phyloP scores from a whole-genome alignment of 2,113 vertebrate species.

The Strix uralensis region DNA sequence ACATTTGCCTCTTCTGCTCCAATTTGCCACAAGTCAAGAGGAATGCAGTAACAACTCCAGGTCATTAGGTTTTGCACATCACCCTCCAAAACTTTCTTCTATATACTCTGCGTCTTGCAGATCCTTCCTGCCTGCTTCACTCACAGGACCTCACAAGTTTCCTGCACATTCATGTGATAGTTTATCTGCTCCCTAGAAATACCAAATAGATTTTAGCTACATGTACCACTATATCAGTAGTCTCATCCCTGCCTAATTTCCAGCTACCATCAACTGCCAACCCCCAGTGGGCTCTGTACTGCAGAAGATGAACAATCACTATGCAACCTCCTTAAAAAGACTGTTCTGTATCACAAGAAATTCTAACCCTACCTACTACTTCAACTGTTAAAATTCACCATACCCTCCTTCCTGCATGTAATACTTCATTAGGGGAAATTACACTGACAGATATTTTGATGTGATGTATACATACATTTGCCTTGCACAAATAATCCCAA shows the following conservation, averaged over 20 bases:
- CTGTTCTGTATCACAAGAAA: background rate
- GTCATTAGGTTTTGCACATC: background rate
- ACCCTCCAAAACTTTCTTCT: background rate
- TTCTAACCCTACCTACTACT: background rate
- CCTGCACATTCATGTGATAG: background rate
- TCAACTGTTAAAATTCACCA: background rate
- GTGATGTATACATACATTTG: conserved; percentile 21
- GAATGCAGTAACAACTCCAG: background rate
- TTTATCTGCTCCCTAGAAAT: background rate
- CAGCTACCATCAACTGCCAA: background rate
- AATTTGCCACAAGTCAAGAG: background rate
- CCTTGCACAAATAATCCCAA: conserved; percentile 31
- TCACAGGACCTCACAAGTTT: background rate
- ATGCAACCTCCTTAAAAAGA: background rate
- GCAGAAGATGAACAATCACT: background rate
- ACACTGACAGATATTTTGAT: background rate
- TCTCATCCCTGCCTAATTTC: background rate
- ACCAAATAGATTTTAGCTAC: background rate
- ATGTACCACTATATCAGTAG: background rate
- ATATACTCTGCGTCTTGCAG: background rate
- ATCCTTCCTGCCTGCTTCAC: background rate
- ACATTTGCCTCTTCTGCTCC: background rate
- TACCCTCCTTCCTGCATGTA: background rate
- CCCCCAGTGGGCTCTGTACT: background rate
- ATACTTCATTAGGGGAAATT: background rate